These are phyloP conservation scores for Melanotaenia pygmaea DNA, from an alignment of 2,797 vertebrate species.

Conservation along the genomic window DNA sequence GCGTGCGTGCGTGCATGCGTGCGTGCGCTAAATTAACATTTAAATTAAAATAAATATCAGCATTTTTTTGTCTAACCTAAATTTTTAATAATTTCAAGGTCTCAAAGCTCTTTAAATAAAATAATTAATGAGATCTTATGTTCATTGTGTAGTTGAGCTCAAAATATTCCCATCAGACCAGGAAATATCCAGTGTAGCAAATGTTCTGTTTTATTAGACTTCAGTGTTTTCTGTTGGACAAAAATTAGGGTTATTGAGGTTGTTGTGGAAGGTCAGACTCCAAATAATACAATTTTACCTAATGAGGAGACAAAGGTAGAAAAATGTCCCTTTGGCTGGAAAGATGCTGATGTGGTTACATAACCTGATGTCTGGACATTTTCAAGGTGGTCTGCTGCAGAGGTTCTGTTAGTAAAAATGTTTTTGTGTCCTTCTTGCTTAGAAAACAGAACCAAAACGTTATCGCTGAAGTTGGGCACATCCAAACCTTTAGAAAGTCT, in stretches of 20 bases:
- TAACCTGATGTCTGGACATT: not conserved
- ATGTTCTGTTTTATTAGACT: not conserved
- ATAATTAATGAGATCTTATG: too few relatives aligned
- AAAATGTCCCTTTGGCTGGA: not conserved
- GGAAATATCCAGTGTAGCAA: too few relatives aligned
- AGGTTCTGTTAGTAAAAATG: not conserved
- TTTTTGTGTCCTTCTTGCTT: not conserved
- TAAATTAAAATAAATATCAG: too few relatives aligned
- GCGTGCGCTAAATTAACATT: too few relatives aligned
- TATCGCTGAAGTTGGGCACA: not conserved
- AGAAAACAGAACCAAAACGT: not conserved
- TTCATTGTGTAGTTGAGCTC: too few relatives aligned
- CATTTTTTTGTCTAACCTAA: too few relatives aligned
- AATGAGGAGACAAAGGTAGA: not conserved
- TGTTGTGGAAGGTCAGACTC: not conserved
- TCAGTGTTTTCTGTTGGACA: not conserved
- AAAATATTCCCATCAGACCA: too few relatives aligned
- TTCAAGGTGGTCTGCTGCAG: not conserved
- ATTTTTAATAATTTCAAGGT: too few relatives aligned
- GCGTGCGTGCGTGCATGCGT: too few relatives aligned
- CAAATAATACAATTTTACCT: not conserved
- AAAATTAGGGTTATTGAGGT: not conserved
- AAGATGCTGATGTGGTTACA: not conserved
- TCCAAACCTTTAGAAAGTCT: not conserved
- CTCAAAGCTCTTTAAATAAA: too few relatives aligned